Evolutionary conservation across 1,140 invertebrate genomes (phyloP).

Genomic region (Rhyacophila brunnea): DNA sequence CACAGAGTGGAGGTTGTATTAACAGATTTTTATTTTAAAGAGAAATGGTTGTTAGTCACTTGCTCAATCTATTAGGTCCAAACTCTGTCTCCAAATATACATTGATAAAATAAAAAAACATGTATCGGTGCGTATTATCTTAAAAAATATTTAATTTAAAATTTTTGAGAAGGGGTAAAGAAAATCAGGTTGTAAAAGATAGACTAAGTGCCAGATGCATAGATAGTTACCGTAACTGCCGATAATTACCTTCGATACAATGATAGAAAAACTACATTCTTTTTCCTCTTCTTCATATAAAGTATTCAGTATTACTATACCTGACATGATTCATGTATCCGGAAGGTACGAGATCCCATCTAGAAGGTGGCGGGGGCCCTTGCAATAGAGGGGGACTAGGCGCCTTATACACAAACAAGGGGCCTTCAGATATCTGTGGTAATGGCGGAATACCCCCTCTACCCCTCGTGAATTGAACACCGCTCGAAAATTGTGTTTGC

Average conservation of each 20-base stretch:
- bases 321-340: slow-evolving; percentile 79
- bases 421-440: slow-evolving; percentile 68
- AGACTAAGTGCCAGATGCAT: no score
- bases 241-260: no score
- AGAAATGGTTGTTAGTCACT: no score
- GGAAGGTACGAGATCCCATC: slow-evolving; percentile 61
- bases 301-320: slow-evolving; percentile 37
- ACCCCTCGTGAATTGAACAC: slow-evolving; percentile 67
- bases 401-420: slow-evolving; percentile 69
- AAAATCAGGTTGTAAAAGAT: no score
- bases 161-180: no score
- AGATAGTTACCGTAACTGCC: no score
- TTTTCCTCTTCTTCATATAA: no score
- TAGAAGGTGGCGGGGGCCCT: slow-evolving; percentile 71
- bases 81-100: no score
- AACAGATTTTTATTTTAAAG: no score
- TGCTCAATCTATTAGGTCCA: no score
- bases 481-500: slow-evolving; percentile 75
- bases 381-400: slow-evolving; percentile 55
- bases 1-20: no score
- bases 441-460: slow-evolving; percentile 60
- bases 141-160: no score
- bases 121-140: not conserved
- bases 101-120: not conserved
- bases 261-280: not conserved